Evolutionary conservation across 2,113 vertebrate species (phyloP).

Genomic region (Brienomyrus brachyistius): DNA sequence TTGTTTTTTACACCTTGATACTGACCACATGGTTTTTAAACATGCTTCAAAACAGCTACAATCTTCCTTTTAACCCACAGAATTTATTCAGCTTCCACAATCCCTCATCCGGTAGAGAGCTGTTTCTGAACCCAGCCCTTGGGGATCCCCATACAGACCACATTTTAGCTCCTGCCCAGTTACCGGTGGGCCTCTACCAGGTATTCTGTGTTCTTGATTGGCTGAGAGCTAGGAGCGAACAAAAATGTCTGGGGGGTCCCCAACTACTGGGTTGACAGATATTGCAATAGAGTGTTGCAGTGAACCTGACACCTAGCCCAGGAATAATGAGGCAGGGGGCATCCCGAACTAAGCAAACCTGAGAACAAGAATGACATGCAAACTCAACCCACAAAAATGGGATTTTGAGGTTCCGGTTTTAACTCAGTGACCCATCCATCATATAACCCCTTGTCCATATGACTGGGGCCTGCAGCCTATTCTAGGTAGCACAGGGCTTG

Average conservation of each 20-base stretch:
- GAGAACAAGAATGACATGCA: background rate
- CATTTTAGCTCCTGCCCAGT: background rate
- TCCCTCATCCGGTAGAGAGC: background rate
- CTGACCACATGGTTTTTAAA: background rate
- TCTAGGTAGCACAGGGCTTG: background rate
- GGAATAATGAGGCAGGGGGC: background rate
- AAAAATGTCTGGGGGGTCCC: background rate
- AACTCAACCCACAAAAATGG: background rate
- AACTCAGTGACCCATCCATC: background rate
- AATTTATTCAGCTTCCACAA: background rate
- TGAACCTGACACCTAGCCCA: background rate
- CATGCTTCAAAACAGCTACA: background rate
- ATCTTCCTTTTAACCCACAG: background rate
- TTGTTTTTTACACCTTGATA: background rate
- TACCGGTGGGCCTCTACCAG: background rate
- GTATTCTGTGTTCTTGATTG: background rate
- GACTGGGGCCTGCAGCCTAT: background rate
- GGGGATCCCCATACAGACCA: background rate
- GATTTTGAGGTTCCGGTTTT: background rate
- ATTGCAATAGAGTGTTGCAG: background rate
- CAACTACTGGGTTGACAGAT: background rate
- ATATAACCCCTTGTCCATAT: background rate
- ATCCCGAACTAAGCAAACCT: background rate
- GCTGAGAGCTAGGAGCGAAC: background rate
- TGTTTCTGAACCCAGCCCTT: background rate